Percentiles rank a stretch among this genome's conserved stretches.
These are phyloP conservation scores for Moxostoma hubbsi DNA, from an alignment of 2,797 vertebrate genomes.

Conservation along the genomic window DNA sequence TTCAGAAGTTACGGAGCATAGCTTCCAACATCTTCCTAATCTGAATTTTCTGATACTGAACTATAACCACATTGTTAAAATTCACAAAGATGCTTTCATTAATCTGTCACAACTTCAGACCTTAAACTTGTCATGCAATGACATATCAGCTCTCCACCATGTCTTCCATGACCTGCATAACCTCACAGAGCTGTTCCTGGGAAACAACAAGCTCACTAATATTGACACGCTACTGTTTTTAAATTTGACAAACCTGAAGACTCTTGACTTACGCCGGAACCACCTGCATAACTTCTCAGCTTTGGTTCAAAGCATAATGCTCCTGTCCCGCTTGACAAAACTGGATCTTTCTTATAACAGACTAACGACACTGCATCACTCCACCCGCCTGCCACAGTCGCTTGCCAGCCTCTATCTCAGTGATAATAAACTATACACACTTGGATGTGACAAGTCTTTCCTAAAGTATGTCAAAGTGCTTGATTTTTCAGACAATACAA, in stretches of 20 bases:
- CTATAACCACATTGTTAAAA: slow-evolving; percentile 56
- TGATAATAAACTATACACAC: slow-evolving; percentile 67
- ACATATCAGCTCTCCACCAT: slow-evolving; percentile 60
- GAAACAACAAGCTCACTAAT: slow-evolving; percentile 67
- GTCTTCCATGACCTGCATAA: slow-evolving; percentile 72
- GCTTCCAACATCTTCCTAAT: slow-evolving; percentile 69
- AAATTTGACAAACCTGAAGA: slow-evolving; percentile 60
- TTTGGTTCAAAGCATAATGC: slow-evolving; percentile 68
- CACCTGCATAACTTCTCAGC: slow-evolving; percentile 66
- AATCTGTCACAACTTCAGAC: slow-evolving; percentile 66
- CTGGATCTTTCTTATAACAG: slow-evolving; percentile 74
- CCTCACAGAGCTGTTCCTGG: slow-evolving; percentile 70
- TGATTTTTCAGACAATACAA: slow-evolving; percentile 74
- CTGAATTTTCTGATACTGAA: slow-evolving; percentile 68
- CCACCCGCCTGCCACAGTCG: slow-evolving; percentile 65
- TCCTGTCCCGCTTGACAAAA: slow-evolving; percentile 57
- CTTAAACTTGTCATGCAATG: slow-evolving; percentile 76
- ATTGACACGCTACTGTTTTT: slow-evolving; percentile 73
- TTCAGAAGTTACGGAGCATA: slow-evolving; percentile 45
- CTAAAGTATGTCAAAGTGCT: slow-evolving; percentile 62
- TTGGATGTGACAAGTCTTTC: slow-evolving; percentile 67
- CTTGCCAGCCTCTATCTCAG: slow-evolving; percentile 67
- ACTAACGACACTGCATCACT: slow-evolving; percentile 69
- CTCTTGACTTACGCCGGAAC: slow-evolving; percentile 69
- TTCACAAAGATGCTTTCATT: slow-evolving; percentile 66